Evolutionary conservation across 2,888 invertebrate species (phyloP), one percentile per base, ranked within the genome.

Genomic region (Diarsia mendica): DNA sequence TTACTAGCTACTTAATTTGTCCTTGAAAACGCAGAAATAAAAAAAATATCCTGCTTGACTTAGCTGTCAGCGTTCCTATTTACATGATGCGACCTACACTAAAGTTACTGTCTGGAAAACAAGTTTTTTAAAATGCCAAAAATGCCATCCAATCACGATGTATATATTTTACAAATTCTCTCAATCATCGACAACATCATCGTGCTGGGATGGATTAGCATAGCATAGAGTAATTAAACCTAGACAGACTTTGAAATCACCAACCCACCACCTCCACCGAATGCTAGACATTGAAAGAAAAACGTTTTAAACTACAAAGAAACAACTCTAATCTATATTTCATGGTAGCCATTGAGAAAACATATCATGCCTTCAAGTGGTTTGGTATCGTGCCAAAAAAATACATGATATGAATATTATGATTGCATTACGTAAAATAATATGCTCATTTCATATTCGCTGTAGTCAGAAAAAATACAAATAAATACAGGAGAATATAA

Each of bases 381-480:
- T 53, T 83, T 84, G 83, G 72, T 72, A 18, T 60, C 51, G 53
- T 72, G 84, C 84, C 78, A 81, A 77, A 64, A 39, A 69, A 64
- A 72, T n/a, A 77, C 51, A 66, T 65, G 72, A 48, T 69, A 67
- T 61, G 39, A 82, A 80, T 69, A 60, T 69, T 78, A 77, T 70
- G 72, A 76, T 80, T 69, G 48, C 53, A 74, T 81, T 77, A 79
- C 55, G 33, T 79, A 70, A 85, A 77, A 79, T 67, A 77, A 61
- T 48, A 80, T 61, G 28, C 48, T 68, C 55, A 49, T 77, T 82
- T 68, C 23, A 58, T 68, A 77, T 81, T 65, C 53, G 67, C 18
- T 75, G 48, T 66, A 71, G 49, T 65, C 23, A 66, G 67, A 46
- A 60, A 65, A 80, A 39, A 28, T 18, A 28, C 23, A 39, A 2